phyloP scores from a whole-genome alignment of 2,888 invertebrate genomes.

The Callosobruchus maculatus region DNA sequence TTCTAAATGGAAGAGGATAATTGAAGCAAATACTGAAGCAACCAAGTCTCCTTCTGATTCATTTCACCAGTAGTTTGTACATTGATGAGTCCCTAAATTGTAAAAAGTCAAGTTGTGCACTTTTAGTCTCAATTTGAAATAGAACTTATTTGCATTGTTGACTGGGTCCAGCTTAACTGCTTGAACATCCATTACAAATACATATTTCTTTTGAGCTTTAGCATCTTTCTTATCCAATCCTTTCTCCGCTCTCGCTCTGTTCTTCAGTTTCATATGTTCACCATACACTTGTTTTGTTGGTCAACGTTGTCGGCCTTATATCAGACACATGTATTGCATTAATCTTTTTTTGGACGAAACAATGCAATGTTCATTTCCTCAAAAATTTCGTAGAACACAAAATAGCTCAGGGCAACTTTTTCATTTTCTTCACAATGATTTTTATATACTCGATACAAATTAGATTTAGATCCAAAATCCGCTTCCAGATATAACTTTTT shows the following conservation, averaged over 20 bases:
- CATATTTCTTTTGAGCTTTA: neutral
- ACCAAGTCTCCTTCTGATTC: no score
- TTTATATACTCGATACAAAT: constrained; percentile 10
- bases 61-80: no score
- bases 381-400: constrained; percentile 10
- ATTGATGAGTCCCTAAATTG: neutral
- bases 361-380: constrained; percentile 11
- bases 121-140: constrained; percentile 14
- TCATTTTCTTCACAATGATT: constrained; percentile 6
- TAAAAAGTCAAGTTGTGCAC: constrained; percentile 10
- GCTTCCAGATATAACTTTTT: no score
- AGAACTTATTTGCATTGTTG: constrained; percentile 7
- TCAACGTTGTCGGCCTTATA: constrained; percentile 12
- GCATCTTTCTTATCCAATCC: neutral
- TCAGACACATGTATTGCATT: constrained; percentile 13
- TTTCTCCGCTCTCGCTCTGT: neutral
- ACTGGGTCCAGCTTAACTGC: constrained; percentile 13
- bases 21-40: neutral
- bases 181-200: constrained; percentile 15
- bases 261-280: neutral
- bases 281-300: constrained; percentile 4
- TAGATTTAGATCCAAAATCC: constrained; percentile 12
- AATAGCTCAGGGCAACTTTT: constrained; percentile 4
- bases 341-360: constrained; percentile 13
- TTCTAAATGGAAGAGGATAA: neutral